Evolutionary conservation across 2,113 vertebrate genomes (phyloP).

Genomic region (Notarius quadriscutis): DNA sequence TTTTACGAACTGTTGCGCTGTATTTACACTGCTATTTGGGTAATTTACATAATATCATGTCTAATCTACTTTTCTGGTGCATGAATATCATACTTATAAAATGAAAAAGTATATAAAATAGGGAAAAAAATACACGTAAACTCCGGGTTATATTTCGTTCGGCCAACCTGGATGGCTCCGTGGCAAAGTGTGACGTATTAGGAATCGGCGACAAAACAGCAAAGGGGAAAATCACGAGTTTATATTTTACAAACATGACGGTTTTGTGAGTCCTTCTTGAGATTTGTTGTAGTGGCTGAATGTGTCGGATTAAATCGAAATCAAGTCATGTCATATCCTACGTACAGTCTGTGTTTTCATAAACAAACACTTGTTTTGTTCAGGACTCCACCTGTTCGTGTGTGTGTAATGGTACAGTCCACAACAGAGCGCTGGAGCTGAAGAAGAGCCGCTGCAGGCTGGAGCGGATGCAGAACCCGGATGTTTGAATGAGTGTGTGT

Average conservation of each 20-base stretch:
- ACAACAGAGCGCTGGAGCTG: neutral
- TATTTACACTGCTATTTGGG: too few relatives aligned
- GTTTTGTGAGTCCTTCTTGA: neutral
- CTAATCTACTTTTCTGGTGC: neutral
- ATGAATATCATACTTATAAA: neutral
- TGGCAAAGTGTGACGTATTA: slow-evolving; percentile 43
- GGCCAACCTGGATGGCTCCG: slow-evolving; percentile 48
- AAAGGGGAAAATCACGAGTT: neutral
- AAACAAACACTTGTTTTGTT: too few relatives aligned
- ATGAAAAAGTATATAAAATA: neutral
- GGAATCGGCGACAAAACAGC: neutral
- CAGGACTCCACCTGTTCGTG: neutral
- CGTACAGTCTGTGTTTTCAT: neutral
- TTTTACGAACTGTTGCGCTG: neutral
- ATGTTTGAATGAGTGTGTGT: neutral
- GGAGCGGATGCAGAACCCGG: neutral
- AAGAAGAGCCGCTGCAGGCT: neutral
- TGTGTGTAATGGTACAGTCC: neutral
- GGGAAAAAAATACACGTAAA: neutral
- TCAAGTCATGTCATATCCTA: too few relatives aligned
- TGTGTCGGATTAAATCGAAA: too few relatives aligned
- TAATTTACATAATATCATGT: neutral
- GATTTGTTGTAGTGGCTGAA: too few relatives aligned
- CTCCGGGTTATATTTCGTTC: slow-evolving; percentile 31
- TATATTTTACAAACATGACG: neutral